These are phyloP conservation scores for Eupelmus urozonus DNA, from an alignment of 2,888 invertebrate species.

Conservation along the genomic window DNA sequence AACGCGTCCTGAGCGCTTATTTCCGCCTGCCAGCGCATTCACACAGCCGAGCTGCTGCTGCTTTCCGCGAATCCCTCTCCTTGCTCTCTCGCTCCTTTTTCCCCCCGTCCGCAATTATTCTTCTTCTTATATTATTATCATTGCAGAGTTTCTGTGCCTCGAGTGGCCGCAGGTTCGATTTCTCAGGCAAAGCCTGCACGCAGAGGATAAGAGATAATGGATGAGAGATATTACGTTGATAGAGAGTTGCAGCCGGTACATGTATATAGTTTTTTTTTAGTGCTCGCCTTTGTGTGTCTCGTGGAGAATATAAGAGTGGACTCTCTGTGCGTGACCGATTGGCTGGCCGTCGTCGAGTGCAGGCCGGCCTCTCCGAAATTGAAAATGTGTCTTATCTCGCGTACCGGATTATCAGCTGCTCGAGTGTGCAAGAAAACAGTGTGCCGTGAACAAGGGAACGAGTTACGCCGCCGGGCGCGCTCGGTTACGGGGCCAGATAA, in stretches of 20 bases:
- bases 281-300: too few relatives aligned
- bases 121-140: not conserved
- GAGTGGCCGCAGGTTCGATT: not conserved
- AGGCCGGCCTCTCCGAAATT: not conserved
- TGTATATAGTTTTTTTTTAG: too few relatives aligned
- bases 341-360: not conserved
- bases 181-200: not conserved
- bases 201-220: too few relatives aligned
- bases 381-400: not conserved
- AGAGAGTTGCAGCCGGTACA: too few relatives aligned
- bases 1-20: conserved; percentile 41
- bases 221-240: too few relatives aligned
- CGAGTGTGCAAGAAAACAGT: too few relatives aligned
- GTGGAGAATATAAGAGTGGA: too few relatives aligned
- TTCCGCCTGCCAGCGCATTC: conserved; percentile 22
- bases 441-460: too few relatives aligned
- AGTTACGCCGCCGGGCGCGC: too few relatives aligned
- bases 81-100: not conserved
- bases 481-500: too few relatives aligned
- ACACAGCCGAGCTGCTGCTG: not conserved
- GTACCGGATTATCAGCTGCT: too few relatives aligned
- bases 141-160: not conserved
- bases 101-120: not conserved
- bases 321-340: too few relatives aligned
- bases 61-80: not conserved